A percentile compares a stretch with the other conserved stretches of the same genome.
These are phyloP conservation scores for Rhopalosiphum nymphaeae DNA, from an alignment of 2,888 invertebrate genomes.

Conservation along the genomic window DNA sequence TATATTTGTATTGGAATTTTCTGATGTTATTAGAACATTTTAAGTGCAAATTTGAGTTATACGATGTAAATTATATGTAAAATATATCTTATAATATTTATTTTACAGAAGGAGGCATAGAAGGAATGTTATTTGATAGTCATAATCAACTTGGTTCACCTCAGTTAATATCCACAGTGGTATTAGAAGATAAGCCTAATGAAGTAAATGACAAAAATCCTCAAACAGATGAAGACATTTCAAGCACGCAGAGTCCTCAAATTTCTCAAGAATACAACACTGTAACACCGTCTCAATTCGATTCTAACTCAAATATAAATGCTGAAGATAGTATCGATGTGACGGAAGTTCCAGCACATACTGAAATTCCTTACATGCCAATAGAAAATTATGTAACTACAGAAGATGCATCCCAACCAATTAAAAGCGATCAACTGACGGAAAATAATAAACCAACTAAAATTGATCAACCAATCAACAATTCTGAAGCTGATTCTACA, in stretches of 20 bases:
- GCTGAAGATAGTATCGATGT: not conserved
- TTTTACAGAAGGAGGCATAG: conserved; percentile 56
- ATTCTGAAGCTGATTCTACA: conserved; percentile 22
- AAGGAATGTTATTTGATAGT: conserved; percentile 49
- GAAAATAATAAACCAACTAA: conserved; percentile 19
- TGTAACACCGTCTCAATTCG: not conserved
- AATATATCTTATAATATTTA: not conserved
- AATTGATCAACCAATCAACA: conserved; percentile 5
- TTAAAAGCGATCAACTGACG: not conserved
- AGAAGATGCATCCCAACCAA: not conserved
- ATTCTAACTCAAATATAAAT: conserved; percentile 6
- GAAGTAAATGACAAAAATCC: conserved; percentile 52
- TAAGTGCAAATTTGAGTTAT: not conserved
- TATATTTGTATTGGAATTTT: not conserved
- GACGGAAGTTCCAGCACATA: not conserved
- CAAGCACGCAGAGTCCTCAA: conserved; percentile 29
- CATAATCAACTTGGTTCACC: conserved; percentile 45
- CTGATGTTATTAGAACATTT: not conserved
- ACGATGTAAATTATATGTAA: not conserved
- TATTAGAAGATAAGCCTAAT: conserved; percentile 38
- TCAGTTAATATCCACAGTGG: conserved; percentile 45
- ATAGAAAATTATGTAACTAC: not conserved
- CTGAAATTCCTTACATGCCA: not conserved
- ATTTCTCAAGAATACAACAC: conserved; percentile 16
- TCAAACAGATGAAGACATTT: not conserved